A percentile compares a stretch with the other conserved stretches of the same genome.
Conservation (phyloP, 2,113 vertebrate genomes). For the Crotophaga sulcirostris region DNA sequence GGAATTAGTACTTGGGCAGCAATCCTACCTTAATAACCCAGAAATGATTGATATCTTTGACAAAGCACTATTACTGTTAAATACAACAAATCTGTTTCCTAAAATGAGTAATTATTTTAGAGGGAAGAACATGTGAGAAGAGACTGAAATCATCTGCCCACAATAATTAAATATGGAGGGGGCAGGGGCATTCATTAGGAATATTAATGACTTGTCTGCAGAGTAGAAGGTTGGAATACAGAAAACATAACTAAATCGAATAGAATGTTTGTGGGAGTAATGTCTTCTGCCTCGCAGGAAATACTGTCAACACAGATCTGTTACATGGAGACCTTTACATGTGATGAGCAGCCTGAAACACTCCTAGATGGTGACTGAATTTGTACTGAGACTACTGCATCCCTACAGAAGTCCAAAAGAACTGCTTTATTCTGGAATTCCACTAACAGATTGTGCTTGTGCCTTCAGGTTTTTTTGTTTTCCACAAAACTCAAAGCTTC, state of each 20-base stretch:
- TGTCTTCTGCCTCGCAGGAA: not conserved
- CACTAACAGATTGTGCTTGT: rapidly evolving
- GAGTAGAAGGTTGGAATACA: not conserved
- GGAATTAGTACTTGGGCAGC: not conserved
- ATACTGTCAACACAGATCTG: not conserved
- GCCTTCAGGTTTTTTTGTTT: not conserved
- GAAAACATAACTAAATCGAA: not conserved
- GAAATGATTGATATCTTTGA: not conserved
- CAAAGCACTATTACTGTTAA: not conserved
- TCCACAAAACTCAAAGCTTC: not conserved
- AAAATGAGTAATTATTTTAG: not conserved
- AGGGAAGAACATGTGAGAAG: not conserved
- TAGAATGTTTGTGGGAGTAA: not conserved
- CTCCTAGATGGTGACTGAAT: not conserved
- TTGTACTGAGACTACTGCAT: not conserved
- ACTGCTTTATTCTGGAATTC: not conserved
- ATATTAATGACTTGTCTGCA: not conserved
- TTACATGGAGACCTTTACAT: not conserved
- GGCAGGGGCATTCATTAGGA: not conserved
- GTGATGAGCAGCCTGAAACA: not conserved
- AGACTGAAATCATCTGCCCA: not conserved
- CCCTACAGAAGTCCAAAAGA: not conserved
- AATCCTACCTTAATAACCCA: not conserved
- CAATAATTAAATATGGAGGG: not conserved
- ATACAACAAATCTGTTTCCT: not conserved